Evolutionary conservation across 2,888 invertebrate genomes (phyloP).

Genomic region (Drosophila siamana): DNA sequence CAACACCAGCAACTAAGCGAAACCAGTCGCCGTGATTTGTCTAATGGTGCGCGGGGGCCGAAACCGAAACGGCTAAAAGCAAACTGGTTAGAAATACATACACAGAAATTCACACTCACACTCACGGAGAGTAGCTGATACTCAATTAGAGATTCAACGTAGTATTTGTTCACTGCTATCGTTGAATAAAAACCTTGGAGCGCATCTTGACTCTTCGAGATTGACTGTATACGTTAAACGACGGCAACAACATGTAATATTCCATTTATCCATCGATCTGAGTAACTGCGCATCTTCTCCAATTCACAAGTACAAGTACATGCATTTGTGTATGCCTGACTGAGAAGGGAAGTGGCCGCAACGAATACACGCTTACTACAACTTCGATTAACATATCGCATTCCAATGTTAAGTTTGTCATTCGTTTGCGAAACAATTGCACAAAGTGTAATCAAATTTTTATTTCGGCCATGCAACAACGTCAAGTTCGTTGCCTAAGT

Average conservation of each 20-base stretch:
- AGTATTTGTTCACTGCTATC: conserved; percentile 29
- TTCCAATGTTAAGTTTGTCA: conserved; percentile 42
- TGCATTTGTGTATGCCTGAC: neutral
- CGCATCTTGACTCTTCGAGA: conserved; percentile 74
- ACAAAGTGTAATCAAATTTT: conserved; percentile 11
- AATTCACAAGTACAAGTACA: conserved; percentile 8
- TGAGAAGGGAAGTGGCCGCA: conserved; percentile 12
- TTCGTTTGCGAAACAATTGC: conserved; percentile 19
- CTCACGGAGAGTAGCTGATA: conserved; percentile 10
- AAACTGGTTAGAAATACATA: conserved; percentile 71
- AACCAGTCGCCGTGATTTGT: conserved; percentile 71
- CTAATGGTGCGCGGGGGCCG: conserved; percentile 64
- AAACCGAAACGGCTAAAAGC: conserved; percentile 32
- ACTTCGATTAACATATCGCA: conserved; percentile 30
- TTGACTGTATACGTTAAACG: conserved; percentile 7
- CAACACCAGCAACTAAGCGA: conserved; percentile 29
- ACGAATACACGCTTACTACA: neutral
- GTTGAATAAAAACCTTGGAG: conserved; percentile 65
- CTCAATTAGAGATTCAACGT: conserved; percentile 42
- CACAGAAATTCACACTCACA: conserved; percentile 5
- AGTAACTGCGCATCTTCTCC: conserved; percentile 17
- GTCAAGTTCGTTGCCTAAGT: conserved; percentile 78
- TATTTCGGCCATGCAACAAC: neutral
- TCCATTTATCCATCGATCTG: conserved; percentile 22
- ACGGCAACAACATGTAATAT: conserved; percentile 32